A percentile compares a stretch with the other conserved stretches of the same genome.
phyloP scores from a whole-genome alignment of 2,888 invertebrate species.

The Heteromurus nitidus region DNA sequence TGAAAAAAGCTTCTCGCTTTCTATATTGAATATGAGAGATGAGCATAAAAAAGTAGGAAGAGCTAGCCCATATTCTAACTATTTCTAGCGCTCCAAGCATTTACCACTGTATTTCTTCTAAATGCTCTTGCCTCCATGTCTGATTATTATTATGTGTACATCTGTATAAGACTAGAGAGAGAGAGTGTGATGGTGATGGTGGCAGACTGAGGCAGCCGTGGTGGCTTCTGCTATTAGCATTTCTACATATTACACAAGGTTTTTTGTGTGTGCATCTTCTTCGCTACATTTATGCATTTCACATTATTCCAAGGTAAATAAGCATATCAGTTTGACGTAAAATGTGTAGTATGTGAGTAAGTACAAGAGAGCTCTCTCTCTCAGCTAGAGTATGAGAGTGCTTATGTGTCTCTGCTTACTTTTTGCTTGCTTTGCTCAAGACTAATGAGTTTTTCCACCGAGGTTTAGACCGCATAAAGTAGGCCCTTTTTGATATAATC shows the following conservation, averaged over 20 bases:
- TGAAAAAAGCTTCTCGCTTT: too few relatives aligned
- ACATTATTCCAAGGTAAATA: slow-evolving; percentile 27
- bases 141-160: slow-evolving; percentile 32
- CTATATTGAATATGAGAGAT: not conserved
- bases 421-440: slow-evolving; percentile 31
- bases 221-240: not conserved
- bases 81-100: not conserved
- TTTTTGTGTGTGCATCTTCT: not conserved
- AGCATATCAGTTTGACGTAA: slow-evolving; percentile 33
- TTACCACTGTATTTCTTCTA: not conserved
- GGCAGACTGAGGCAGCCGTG: slow-evolving; percentile 2
- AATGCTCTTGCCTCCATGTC: slow-evolving; percentile 8
- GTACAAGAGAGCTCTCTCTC: too few relatives aligned
- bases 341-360: slow-evolving; percentile 15
- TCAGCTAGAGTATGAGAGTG: not conserved
- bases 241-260: not conserved
- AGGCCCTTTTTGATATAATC: slow-evolving; percentile 61
- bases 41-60: not conserved
- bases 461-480: slow-evolving; percentile 38
- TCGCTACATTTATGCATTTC: not conserved
- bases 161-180: slow-evolving; percentile 14
- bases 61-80: not conserved
- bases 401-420: slow-evolving; percentile 5
- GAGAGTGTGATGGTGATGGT: slow-evolving; percentile 7
- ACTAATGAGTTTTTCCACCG: slow-evolving; percentile 66